phyloP scores from a whole-genome alignment of 2,888 invertebrate genomes.

The Nomada lathburiana region DNA sequence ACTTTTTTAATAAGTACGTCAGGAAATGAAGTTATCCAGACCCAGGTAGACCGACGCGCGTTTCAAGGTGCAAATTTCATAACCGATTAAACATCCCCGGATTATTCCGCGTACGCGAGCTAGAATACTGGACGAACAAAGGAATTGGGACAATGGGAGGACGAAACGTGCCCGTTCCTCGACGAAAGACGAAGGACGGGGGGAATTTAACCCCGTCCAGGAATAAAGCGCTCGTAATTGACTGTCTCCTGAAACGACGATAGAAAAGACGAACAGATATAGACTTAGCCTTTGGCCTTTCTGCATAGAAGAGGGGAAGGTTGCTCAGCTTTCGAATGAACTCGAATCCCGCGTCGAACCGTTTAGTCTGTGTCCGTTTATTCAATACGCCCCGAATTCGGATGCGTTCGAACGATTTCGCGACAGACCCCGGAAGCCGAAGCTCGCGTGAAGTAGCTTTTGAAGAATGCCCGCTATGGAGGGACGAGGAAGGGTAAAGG shows the following conservation, averaged over 20 bases:
- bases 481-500: conserved; percentile 3
- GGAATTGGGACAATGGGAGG: not conserved
- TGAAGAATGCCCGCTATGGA: conserved; percentile 10
- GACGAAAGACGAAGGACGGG: not conserved
- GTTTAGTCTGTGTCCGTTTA: not conserved
- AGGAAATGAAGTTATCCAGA: conserved; percentile 41
- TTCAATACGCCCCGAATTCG: not conserved
- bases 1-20: conserved; percentile 61
- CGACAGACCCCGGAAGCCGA: not conserved
- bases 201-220: not conserved
- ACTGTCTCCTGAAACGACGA: conserved; percentile 30
- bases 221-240: conserved; percentile 31
- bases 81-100: conserved; percentile 54
- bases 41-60: too few relatives aligned
- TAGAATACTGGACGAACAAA: not conserved
- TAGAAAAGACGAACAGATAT: not conserved
- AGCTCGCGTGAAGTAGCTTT: conserved; percentile 25
- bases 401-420: conserved; percentile 5
- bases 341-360: not conserved
- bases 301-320: not conserved
- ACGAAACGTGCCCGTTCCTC: conserved; percentile 4
- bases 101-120: conserved; percentile 21
- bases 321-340: not conserved
- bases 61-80: conserved; percentile 49
- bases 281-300: not conserved